These are phyloP conservation scores for Chamaetylas fuelleborni DNA, from an alignment of 2,113 vertebrate species.

Conservation along the genomic window DNA sequence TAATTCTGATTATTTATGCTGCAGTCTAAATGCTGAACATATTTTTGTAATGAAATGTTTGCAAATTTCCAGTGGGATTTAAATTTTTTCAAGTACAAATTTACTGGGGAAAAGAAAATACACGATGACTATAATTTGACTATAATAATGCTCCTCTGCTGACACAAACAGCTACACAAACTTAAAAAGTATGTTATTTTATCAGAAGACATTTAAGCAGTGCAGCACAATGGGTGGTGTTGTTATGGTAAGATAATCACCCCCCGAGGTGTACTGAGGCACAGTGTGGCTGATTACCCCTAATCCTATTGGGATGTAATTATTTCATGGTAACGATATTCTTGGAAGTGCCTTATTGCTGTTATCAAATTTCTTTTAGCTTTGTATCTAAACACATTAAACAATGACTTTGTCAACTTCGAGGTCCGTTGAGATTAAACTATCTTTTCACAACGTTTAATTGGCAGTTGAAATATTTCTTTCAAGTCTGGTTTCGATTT, in stretches of 20 bases:
- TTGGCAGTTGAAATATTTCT: conserved; percentile 53
- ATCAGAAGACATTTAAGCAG: conserved; percentile 54
- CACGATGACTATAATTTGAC: not conserved
- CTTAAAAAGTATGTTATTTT: conserved; percentile 42
- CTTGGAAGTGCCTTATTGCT: conserved; percentile 48
- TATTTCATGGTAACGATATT: conserved; percentile 63
- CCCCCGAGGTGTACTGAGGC: conserved; percentile 27
- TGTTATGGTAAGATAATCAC: conserved; percentile 67
- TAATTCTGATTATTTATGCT: conserved; percentile 41
- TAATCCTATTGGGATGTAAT: conserved; percentile 68
- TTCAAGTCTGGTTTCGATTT: conserved; percentile 46
- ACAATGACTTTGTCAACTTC: conserved; percentile 66
- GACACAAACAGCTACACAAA: conserved; percentile 3
- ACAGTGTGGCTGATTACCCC: conserved; percentile 60
- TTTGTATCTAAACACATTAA: conserved; percentile 67
- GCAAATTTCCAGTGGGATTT: conserved; percentile 16
- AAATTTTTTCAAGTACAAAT: not conserved
- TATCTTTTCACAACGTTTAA: conserved; percentile 54
- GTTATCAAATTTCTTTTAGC: conserved; percentile 65
- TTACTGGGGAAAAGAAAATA: not conserved
- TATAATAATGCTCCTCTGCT: not conserved
- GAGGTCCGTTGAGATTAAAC: conserved; percentile 60
- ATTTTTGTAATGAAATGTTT: not conserved
- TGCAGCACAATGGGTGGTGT: conserved; percentile 38
- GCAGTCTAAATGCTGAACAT: not conserved